Evolutionary conservation across 2,888 invertebrate species (phyloP).

Genomic region (Leptopterna dolabrata): DNA sequence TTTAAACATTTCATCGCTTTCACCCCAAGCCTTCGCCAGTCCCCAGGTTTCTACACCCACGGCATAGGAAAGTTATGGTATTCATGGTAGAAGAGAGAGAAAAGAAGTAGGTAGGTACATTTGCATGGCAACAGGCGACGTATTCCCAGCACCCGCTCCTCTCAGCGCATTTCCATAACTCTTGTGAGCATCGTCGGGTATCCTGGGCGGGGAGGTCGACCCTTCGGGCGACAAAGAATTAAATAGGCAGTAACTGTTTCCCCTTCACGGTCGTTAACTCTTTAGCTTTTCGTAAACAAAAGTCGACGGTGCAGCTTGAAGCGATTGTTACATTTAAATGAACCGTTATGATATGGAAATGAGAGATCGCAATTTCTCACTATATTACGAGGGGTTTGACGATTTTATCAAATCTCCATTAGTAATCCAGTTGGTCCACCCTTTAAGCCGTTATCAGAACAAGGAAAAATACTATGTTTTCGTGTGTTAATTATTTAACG

Average conservation of each 20-base stretch:
- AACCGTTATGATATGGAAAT: background rate
- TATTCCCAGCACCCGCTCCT: background rate
- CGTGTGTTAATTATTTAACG: no score
- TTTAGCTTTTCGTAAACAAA: background rate
- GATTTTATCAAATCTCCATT: no score
- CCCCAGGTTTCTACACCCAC: background rate
- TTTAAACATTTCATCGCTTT: background rate
- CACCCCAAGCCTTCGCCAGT: background rate
- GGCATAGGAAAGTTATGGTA: background rate
- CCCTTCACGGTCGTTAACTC: constrained; percentile 21
- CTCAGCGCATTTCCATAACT: background rate
- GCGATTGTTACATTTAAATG: background rate
- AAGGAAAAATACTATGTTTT: no score
- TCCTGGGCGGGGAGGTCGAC: background rate
- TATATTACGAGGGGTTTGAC: no score
- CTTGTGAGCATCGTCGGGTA: background rate
- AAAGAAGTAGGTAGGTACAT: background rate
- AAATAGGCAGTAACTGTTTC: constrained; percentile 10
- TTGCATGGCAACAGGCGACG: background rate
- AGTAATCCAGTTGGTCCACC: no score
- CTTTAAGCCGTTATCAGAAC: no score
- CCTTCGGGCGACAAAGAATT: background rate
- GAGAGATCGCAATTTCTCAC: background rate
- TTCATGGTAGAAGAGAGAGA: background rate
- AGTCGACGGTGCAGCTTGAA: background rate